Percentiles rank a stretch among this genome's conserved stretches.
phyloP scores from a whole-genome alignment of 2,113 vertebrate genomes.

The Sitta europaea region DNA sequence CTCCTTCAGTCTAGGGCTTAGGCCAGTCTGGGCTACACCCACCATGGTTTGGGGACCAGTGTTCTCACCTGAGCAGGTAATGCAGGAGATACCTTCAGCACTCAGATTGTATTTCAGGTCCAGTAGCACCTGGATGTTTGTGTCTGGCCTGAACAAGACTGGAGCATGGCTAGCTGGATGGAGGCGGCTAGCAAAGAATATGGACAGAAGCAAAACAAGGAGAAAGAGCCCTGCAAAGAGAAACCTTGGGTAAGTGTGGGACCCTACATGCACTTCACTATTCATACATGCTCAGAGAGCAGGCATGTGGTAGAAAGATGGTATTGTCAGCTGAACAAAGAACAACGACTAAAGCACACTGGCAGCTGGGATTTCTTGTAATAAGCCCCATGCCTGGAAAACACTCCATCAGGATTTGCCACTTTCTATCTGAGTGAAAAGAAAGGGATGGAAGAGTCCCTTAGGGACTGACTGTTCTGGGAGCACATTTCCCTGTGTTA shows the following conservation, averaged over 20 bases:
- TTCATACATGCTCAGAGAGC: background rate
- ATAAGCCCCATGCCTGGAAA: background rate
- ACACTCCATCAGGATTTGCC: background rate
- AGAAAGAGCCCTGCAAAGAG: conserved; percentile 82
- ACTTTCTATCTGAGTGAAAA: background rate
- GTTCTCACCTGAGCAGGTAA: conserved; percentile 91
- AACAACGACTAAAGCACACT: background rate
- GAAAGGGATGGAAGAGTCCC: background rate
- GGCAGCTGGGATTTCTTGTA: background rate
- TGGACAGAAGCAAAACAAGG: conserved; percentile 82
- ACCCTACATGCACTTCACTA: background rate
- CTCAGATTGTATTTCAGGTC: conserved; percentile 96
- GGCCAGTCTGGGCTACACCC: background rate
- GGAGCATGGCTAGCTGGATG: conserved; percentile 91
- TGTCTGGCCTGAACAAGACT: conserved; percentile 87
- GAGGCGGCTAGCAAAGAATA: conserved; percentile 87
- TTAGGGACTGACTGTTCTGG: background rate
- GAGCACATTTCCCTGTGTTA: background rate
- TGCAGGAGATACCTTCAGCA: conserved; percentile 92
- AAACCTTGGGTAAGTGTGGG: background rate
- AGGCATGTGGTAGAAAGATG: background rate
- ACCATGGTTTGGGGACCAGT: background rate
- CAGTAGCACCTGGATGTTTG: conserved; percentile 93
- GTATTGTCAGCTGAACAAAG: background rate
- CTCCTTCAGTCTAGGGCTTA: background rate